phyloP scores from a whole-genome alignment of 1,140 invertebrate genomes.

The Drosophila micromelanica region DNA sequence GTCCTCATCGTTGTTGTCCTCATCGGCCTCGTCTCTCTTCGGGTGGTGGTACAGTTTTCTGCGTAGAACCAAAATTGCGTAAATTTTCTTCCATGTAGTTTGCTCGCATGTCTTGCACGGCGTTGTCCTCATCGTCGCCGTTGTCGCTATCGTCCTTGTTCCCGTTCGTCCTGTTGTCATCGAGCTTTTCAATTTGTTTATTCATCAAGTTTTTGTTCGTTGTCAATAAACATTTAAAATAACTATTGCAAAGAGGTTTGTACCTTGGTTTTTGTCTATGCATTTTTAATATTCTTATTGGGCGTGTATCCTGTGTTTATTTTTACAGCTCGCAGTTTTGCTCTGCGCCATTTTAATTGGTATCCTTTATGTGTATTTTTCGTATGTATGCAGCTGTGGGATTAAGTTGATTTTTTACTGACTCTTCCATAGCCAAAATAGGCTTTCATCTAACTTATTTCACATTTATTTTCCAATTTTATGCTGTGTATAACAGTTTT shows the following conservation, averaged over 20 bases:
- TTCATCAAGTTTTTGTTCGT: conserved; percentile 17
- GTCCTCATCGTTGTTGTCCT: conserved; percentile 32
- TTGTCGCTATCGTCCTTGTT: conserved; percentile 43
- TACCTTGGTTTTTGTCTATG: conserved; percentile 17
- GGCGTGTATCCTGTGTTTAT: conserved; percentile 28
- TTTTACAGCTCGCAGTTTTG: conserved; percentile 1
- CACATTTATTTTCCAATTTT: not conserved
- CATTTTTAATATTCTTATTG: conserved; percentile 32
- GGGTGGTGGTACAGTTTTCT: conserved; percentile 83
- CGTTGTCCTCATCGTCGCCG: conserved; percentile 49
- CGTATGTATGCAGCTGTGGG: conserved; percentile 17
- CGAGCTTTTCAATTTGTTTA: conserved; percentile 54
- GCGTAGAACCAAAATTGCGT: conserved; percentile 78
- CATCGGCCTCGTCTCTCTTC: conserved; percentile 45
- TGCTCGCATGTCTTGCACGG: conserved; percentile 72
- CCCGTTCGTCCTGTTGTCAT: conserved; percentile 34
- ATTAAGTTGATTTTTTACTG: conserved; percentile 2
- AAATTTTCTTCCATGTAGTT: conserved; percentile 76
- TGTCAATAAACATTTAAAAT: conserved; percentile 12
- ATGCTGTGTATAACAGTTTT: not conserved
- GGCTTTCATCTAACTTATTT: not conserved
- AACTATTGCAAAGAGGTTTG: conserved; percentile 36
- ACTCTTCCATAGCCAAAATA: not conserved
- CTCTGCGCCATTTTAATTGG: conserved; percentile 45
- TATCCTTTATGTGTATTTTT: conserved; percentile 27